Evolutionary conservation across 2,888 invertebrate genomes (phyloP), one percentile per base, ranked within the genome.

Genomic region (Linyphia triangularis): DNA sequence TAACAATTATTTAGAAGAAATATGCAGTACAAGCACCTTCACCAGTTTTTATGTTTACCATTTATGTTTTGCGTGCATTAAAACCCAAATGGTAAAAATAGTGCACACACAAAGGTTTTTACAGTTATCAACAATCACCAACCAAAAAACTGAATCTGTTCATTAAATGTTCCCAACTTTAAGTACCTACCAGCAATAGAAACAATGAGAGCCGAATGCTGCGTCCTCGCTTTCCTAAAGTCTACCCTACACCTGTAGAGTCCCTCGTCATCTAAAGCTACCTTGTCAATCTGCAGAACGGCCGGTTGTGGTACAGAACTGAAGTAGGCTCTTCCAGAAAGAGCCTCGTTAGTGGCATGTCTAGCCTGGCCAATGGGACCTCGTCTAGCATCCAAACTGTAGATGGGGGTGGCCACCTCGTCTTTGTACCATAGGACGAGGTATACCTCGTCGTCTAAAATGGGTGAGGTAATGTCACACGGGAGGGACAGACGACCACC

Each of bases 241-340:
- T 97, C 97, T 91, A 97, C 96, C 90, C 97, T 94, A 93, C 97
- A 97, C 90, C 97, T 95, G 94, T 97, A 97, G 91, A 96, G 95
- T 92, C 97, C 97, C 93, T 97, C 97, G 93, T 97, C 97, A 92
- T 96, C 95, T 65, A 96, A 94, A 93, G 96, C 96, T 92, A 97
- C 96, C 10, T 19, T 57, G 22, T 89, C 86, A 7, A 90, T 65
- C 57, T 84, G 77, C 5, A 90, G 72, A 28, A 89, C 86, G 6
- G 90, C 86, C 0, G 90, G 90, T 63, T 86, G 86, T 0, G 96
- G 95, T 86, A 95, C 94, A 77, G 96, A 95, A 92, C 95, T 94
- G 94, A 97, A 97, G 94, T 96, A 96, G 90, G 97, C 97, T 91
- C 97, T 95, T 90, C 96, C 95, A 33, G 97, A 96, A 93, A 97